A percentile compares a stretch with the other conserved stretches of the same genome.
Evolutionary conservation across 2,113 vertebrate genomes (phyloP).

Genomic region (Daubentonia madagascariensis): DNA sequence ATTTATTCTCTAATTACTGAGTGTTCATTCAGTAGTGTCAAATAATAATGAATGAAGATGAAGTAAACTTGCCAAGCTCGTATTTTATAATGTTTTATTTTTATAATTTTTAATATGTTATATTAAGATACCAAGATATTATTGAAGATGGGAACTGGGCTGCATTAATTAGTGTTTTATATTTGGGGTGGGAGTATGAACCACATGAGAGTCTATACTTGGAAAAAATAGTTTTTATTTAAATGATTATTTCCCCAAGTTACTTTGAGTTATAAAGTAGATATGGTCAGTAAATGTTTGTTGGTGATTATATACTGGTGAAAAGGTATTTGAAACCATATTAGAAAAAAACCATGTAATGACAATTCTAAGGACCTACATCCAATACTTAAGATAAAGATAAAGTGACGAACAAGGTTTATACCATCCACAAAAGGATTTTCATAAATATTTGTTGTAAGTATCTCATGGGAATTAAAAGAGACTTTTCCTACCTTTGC

Average conservation of each 20-base stretch:
- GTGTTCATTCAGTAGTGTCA: conserved; percentile 15
- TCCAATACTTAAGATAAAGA: background rate
- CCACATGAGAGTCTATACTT: background rate
- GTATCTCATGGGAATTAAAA: background rate
- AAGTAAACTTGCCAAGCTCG: background rate
- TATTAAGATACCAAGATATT: background rate
- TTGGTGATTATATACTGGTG: background rate
- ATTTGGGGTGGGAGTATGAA: background rate
- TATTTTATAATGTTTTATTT: conserved; percentile 5
- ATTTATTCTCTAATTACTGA: conserved; percentile 7
- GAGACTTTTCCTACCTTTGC: conserved; percentile 1
- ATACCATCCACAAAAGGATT: background rate
- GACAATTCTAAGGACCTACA: conserved; percentile 7
- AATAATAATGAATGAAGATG: conserved; percentile 34
- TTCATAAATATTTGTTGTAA: conserved; percentile 33
- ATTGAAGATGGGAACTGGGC: background rate
- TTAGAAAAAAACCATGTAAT: background rate
- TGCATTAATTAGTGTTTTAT: background rate
- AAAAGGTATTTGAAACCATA: conserved; percentile 25
- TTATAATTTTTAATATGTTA: conserved; percentile 37
- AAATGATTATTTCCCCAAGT: conserved; percentile 19
- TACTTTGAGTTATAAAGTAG: conserved; percentile 35
- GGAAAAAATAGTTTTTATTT: conserved; percentile 19
- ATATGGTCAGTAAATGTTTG: background rate
- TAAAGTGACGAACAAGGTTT: conserved; percentile 11